Percentiles rank a stretch among this genome's conserved stretches.
phyloP scores from a whole-genome alignment of 1,140 invertebrate species.

The Polypedilum vanderplanki region DNA sequence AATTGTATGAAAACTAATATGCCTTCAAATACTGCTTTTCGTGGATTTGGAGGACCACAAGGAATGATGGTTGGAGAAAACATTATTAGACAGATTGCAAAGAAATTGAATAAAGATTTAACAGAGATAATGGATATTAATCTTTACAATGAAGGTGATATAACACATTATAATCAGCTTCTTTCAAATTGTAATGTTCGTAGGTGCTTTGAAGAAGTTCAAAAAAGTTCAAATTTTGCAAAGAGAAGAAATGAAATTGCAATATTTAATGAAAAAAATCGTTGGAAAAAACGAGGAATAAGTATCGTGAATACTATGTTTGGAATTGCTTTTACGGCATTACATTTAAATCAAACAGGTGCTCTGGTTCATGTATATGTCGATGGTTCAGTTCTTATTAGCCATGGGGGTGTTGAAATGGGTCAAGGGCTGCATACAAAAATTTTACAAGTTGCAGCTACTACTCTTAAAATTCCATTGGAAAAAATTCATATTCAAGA shows the following conservation, averaged over 20 bases:
- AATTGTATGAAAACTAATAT: slow-evolving; percentile 77
- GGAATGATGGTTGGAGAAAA: slow-evolving; percentile 79
- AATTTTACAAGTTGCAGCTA: slow-evolving; percentile 82
- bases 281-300: slow-evolving; percentile 84
- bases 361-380: slow-evolving; percentile 82
- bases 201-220: slow-evolving; percentile 77
- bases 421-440: slow-evolving; percentile 94
- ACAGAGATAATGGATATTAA: slow-evolving; percentile 48
- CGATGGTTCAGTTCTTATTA: slow-evolving; percentile 88
- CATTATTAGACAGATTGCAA: slow-evolving; percentile 69
- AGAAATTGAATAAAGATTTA: slow-evolving; percentile 56
- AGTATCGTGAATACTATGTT: slow-evolving; percentile 83
- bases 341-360: slow-evolving; percentile 80
- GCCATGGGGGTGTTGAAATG: slow-evolving; percentile 91
- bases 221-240: slow-evolving; percentile 59
- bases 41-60: slow-evolving; percentile 85
- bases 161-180: slow-evolving; percentile 71
- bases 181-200: slow-evolving; percentile 68
- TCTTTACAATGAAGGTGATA: slow-evolving; percentile 72
- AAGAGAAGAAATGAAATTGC: slow-evolving; percentile 54
- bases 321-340: slow-evolving; percentile 76
- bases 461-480: slow-evolving; percentile 62
- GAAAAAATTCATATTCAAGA: slow-evolving; percentile 81
- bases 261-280: slow-evolving; percentile 69
- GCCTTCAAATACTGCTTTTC: slow-evolving; percentile 82